Percentiles rank a stretch among this genome's conserved stretches.
phyloP scores from a whole-genome alignment of 1,140 invertebrate species.

The Aphidius gifuensis region DNA sequence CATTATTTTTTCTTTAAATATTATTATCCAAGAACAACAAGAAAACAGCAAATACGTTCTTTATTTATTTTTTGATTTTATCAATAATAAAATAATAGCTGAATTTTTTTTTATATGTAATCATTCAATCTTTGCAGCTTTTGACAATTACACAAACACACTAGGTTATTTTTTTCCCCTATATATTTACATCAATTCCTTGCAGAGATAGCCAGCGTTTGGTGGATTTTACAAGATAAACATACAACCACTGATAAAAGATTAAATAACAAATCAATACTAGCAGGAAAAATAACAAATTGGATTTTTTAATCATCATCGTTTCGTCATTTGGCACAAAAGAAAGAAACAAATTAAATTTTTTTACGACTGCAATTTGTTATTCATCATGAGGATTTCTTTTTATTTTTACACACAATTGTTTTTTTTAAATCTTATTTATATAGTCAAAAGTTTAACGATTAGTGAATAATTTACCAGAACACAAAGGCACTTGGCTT shows the following conservation, averaged over 20 bases:
- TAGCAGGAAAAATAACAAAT: conserved; percentile 13
- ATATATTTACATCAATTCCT: conserved; percentile 49
- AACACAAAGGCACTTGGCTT: conserved; percentile 56
- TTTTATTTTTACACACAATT: conserved; percentile 8
- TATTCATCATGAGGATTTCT: background rate
- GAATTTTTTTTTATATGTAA: too few relatives aligned
- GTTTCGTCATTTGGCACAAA: conserved; percentile 5
- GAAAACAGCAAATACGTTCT: conserved; percentile 17
- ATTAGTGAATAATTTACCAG: conserved; percentile 48
- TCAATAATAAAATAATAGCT: background rate
- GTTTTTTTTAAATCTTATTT: conserved; percentile 13
- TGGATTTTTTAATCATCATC: background rate
- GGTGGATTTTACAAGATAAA: conserved; percentile 31
- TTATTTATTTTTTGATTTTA: conserved; percentile 1
- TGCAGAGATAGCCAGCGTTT: conserved; percentile 31
- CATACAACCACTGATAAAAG: conserved; percentile 3
- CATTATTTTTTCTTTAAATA: conserved; percentile 14
- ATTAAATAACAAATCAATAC: conserved; percentile 10
- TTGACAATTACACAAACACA: conserved; percentile 29
- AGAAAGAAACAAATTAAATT: conserved; percentile 18
- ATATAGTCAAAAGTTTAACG: conserved; percentile 52
- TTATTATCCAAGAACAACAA: conserved; percentile 26
- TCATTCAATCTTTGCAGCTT: background rate
- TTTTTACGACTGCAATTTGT: background rate
- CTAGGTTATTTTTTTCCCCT: conserved; percentile 21